These are phyloP conservation scores for Anthopleura xanthogrammica DNA, from an alignment of 92 coral and sea anemone genomes.

Conservation along the genomic window DNA sequence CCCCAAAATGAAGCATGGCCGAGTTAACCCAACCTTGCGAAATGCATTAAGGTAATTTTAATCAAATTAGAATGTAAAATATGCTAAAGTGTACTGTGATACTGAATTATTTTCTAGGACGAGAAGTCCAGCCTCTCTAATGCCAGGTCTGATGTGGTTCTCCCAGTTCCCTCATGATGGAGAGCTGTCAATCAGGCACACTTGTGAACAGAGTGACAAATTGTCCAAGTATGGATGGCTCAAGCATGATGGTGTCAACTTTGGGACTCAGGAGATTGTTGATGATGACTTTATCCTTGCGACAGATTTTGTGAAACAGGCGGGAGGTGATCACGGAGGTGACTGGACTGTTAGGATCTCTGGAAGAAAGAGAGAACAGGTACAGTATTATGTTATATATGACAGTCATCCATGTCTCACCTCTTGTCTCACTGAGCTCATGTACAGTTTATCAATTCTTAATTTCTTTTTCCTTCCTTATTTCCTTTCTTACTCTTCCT, in stretches of 20 bases:
- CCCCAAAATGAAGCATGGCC: no score
- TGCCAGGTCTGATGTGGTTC: conserved; percentile 99
- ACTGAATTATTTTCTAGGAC: conserved; percentile 50
- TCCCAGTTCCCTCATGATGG: conserved; percentile 83
- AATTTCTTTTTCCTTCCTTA: not conserved
- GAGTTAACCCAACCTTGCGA: no score
- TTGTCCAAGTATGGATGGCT: conserved; percentile 93
- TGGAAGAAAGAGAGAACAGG: conserved; percentile 69
- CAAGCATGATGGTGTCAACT: conserved; percentile 92
- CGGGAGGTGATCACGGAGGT: conserved; percentile 94
- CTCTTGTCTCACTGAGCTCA: no score
- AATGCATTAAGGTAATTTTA: no score
- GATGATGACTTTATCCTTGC: conserved; percentile 77
- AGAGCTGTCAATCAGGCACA: conserved; percentile 81
- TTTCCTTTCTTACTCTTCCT: not conserved
- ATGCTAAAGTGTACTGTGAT: not conserved
- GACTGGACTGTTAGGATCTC: conserved; percentile 94
- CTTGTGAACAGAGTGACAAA: conserved; percentile 91
- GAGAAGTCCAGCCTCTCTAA: conserved; percentile 81
- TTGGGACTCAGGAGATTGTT: conserved; percentile 87
- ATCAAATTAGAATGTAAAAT: no score
- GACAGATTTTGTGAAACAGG: conserved; percentile 84
- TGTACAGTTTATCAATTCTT: not conserved
- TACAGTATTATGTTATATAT: conserved; percentile 7
- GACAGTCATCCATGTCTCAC: no score